These are phyloP conservation scores for Bursaphelenchus okinawaensis DNA, from an alignment of 2,888 invertebrate genomes.

Conservation along the genomic window DNA sequence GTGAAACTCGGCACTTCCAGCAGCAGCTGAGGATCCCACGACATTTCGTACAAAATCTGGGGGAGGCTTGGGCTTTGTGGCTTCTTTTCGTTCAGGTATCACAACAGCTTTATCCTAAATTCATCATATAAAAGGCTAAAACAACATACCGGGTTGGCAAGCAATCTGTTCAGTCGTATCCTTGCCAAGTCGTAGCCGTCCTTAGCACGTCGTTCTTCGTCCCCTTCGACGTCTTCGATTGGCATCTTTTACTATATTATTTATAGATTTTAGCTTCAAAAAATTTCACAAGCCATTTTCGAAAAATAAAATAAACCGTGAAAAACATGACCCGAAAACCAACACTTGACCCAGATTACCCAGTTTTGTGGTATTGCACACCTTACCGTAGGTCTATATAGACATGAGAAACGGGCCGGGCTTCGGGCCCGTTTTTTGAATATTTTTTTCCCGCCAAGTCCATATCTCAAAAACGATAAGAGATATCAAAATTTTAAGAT, in stretches of 20 bases:
- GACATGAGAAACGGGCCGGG: too few relatives aligned
- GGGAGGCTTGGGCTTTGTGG: conserved; percentile 72
- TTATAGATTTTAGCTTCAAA: not conserved
- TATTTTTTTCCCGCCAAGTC: too few relatives aligned
- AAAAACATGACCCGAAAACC: not conserved
- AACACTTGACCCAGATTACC: not conserved
- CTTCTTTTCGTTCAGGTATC: conserved; percentile 77
- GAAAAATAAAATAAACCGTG: too few relatives aligned
- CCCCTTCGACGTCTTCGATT: conserved; percentile 21
- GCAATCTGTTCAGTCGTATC: conserved; percentile 43
- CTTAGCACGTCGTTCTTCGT: conserved; percentile 47
- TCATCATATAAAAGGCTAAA: not conserved
- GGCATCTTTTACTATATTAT: conserved; percentile 4
- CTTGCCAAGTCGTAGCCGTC: conserved; percentile 50
- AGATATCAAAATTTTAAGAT: too few relatives aligned
- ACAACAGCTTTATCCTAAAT: conserved; percentile 78
- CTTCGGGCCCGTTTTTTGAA: too few relatives aligned
- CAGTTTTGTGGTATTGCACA: too few relatives aligned
- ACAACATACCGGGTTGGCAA: conserved; percentile 48
- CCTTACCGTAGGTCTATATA: too few relatives aligned
- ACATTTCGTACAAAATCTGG: conserved; percentile 95
- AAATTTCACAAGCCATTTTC: not conserved
- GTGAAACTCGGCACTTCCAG: conserved; percentile 97
- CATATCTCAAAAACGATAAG: too few relatives aligned
- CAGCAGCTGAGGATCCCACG: conserved; percentile 99